These are phyloP conservation scores for Clusia tigrina DNA, from an alignment of 2,888 invertebrate genomes.

Conservation along the genomic window DNA sequence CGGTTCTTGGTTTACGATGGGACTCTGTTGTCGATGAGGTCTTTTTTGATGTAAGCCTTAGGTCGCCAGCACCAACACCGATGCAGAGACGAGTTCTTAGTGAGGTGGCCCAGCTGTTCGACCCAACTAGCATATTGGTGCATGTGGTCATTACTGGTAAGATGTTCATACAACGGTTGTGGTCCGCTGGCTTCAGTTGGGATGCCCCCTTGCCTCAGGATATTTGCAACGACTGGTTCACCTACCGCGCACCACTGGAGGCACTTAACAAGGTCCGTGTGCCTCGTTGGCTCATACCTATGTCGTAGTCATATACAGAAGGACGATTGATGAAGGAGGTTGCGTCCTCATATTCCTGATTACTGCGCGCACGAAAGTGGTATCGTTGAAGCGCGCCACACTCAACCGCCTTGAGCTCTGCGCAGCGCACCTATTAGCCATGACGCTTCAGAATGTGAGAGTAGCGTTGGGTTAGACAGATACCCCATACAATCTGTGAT, in stretches of 20 bases:
- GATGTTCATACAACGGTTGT: slow-evolving; percentile 20
- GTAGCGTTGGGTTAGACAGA: not conserved
- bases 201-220: not conserved
- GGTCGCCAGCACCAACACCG: not conserved
- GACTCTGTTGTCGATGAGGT: not conserved
- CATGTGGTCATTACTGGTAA: slow-evolving; percentile 22
- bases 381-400: slow-evolving; percentile 16
- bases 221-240: slow-evolving; percentile 11
- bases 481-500: slow-evolving; percentile 16
- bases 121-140: slow-evolving; percentile 20
- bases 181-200: slow-evolving; percentile 20
- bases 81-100: slow-evolving; percentile 18
- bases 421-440: slow-evolving; percentile 19
- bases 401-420: slow-evolving; percentile 17
- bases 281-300: slow-evolving; percentile 19
- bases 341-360: not conserved
- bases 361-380: slow-evolving; percentile 21
- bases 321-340: not conserved
- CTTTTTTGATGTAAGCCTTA: not conserved
- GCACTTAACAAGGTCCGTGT: slow-evolving; percentile 9
- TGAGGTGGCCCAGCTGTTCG: slow-evolving; percentile 17
- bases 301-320: slow-evolving; percentile 16
- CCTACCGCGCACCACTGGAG: slow-evolving; percentile 11
- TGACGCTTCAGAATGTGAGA: too few species aligned
- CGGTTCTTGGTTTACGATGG: not conserved